These are phyloP conservation scores for Tenthredo amoena DNA, from an alignment of 2,888 invertebrate species.

Conservation along the genomic window DNA sequence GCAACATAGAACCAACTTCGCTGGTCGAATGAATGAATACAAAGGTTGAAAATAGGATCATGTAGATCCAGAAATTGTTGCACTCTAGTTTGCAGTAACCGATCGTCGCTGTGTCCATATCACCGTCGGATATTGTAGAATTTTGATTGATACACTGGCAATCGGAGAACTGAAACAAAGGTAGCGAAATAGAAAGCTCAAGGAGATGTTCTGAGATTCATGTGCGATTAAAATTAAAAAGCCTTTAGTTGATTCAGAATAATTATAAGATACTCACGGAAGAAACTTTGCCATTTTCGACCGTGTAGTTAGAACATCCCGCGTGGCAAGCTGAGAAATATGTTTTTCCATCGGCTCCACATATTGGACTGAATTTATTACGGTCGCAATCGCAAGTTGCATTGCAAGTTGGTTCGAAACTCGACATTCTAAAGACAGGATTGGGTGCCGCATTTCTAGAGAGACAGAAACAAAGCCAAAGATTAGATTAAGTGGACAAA, in stretches of 20 bases:
- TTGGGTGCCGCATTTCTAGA: not conserved
- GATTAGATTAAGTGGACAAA: constrained; percentile 66
- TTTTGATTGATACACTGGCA: constrained; percentile 78
- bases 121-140: constrained; percentile 58
- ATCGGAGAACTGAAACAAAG: constrained; percentile 77
- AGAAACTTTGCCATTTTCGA: constrained; percentile 81
- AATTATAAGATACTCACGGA: constrained; percentile 68
- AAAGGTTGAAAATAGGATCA: constrained; percentile 90
- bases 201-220: not conserved
- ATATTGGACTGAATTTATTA: constrained; percentile 90
- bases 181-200: not conserved
- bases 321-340: constrained; percentile 95
- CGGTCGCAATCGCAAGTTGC: constrained; percentile 86
- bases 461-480: constrained; percentile 61
- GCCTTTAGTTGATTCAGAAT: constrained; percentile 6
- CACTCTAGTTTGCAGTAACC: constrained; percentile 92
- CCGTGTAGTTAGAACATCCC: constrained; percentile 86
- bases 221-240: not conserved
- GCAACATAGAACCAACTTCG: constrained; percentile 94
- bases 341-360: constrained; percentile 89
- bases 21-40: constrained; percentile 96
- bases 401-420: constrained; percentile 83
- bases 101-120: constrained; percentile 82
- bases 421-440: constrained; percentile 66
- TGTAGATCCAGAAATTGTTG: constrained; percentile 89